These are phyloP conservation scores for Prunella strophiata DNA, from an alignment of 2,797 vertebrate species.

Conservation along the genomic window DNA sequence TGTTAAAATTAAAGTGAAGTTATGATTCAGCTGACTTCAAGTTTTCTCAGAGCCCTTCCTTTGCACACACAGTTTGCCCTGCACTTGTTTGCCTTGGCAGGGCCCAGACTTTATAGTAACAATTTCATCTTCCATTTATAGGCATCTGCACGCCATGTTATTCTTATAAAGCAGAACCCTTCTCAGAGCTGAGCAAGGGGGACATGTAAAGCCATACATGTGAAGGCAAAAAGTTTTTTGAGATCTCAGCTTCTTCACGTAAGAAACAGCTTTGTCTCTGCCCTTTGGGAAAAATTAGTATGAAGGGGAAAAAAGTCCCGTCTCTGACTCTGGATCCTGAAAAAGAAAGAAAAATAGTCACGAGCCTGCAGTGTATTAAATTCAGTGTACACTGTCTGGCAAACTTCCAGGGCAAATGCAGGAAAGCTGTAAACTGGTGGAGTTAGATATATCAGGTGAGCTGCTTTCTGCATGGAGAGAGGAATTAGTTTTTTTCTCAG, in stretches of 20 bases:
- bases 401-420: constrained; percentile 14
- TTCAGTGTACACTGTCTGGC: not conserved
- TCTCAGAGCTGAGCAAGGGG: constrained; percentile 34
- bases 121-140: constrained; percentile 81
- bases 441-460: not conserved
- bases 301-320: not conserved
- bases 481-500: not conserved
- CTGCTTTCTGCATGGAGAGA: not conserved
- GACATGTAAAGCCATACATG: constrained; percentile 24
- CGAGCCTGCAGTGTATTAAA: not conserved
- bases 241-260: not conserved
- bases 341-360: constrained; percentile 29
- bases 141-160: constrained; percentile 72
- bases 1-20: constrained; percentile 64
- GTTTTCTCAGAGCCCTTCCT: constrained; percentile 52
- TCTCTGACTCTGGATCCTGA: not conserved
- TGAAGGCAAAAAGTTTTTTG: not conserved
- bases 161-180: constrained; percentile 68
- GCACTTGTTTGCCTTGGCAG: constrained; percentile 80
- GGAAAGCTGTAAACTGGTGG: not conserved
- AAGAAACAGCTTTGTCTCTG: constrained; percentile 26
- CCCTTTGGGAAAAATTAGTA: constrained; percentile 5
- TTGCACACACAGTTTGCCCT: constrained; percentile 65
- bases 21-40: constrained; percentile 65
- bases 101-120: constrained; percentile 55